These are phyloP conservation scores for Caenorhabditis zanzibari DNA, from an alignment of 2,888 invertebrate species.

Conservation along the genomic window DNA sequence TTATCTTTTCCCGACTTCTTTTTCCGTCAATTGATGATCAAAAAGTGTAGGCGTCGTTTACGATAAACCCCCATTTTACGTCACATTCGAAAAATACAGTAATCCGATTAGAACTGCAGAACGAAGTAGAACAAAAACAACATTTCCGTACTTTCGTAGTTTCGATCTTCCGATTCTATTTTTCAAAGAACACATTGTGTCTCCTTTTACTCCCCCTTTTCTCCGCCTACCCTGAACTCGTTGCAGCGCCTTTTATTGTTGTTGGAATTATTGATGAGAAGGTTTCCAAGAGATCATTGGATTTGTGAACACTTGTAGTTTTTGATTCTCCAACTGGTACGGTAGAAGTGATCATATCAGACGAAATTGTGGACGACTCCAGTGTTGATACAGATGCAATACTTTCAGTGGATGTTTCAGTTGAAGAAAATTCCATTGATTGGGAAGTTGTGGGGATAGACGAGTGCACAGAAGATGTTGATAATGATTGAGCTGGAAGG, in stretches of 20 bases:
- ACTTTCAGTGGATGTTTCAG: neutral
- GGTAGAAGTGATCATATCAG: neutral
- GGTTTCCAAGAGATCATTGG: constrained; percentile 10
- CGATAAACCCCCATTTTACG: neutral
- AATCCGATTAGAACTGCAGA: constrained; percentile 15
- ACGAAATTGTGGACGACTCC: neutral
- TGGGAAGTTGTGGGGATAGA: neutral
- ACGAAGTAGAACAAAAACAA: constrained; percentile 1
- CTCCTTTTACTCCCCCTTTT: neutral
- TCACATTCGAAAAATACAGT: constrained; percentile 3
- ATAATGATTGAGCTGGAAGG: neutral
- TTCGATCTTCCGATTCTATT: constrained; percentile 32
- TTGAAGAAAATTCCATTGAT: too few species aligned
- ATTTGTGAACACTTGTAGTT: constrained; percentile 22
- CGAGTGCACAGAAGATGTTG: neutral
- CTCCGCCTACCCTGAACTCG: constrained; percentile 9
- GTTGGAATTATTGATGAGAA: neutral
- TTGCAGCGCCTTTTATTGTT: constrained; percentile 27
- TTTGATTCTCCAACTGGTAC: constrained; percentile 9
- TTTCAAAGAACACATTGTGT: constrained; percentile 30
- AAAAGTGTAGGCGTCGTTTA: constrained; percentile 20
- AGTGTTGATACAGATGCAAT: neutral
- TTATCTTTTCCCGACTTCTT: neutral
- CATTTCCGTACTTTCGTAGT: constrained; percentile 9
- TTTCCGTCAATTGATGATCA: neutral